Percentiles rank a stretch among this genome's conserved stretches.
Conservation (phyloP, 2,888 invertebrate species). For the Xanthorhoe designata region DNA sequence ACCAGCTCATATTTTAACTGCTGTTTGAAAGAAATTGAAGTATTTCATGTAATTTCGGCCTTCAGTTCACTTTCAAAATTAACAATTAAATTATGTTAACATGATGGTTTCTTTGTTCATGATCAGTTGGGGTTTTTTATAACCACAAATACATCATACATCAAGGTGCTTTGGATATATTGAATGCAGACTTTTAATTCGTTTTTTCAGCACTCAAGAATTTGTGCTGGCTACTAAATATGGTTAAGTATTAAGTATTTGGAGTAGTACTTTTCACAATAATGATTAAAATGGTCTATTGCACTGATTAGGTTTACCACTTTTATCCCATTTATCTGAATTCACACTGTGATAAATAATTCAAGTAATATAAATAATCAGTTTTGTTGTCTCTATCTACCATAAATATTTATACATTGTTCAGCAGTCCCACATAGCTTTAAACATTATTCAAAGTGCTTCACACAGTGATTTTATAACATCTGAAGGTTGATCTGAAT, state of each 20-base stretch:
- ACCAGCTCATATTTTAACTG: background rate
- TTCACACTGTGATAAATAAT: too few relatives aligned
- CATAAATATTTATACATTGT: background rate
- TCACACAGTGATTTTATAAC: slow-evolving; percentile 18
- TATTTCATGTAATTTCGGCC: too few relatives aligned
- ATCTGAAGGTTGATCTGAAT: slow-evolving; percentile 6
- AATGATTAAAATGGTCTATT: background rate
- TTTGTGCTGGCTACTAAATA: background rate
- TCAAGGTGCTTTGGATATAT: too few relatives aligned
- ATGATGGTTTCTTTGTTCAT: too few relatives aligned
- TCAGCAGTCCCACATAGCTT: background rate
- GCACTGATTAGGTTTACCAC: too few relatives aligned
- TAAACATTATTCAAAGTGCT: slow-evolving; percentile 15
- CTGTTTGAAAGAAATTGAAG: background rate
- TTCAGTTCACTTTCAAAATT: too few relatives aligned
- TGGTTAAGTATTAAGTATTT: background rate
- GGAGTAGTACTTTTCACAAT: background rate
- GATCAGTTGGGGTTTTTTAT: too few relatives aligned
- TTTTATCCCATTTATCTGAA: too few relatives aligned
- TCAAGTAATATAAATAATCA: too few relatives aligned
- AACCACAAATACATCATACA: too few relatives aligned
- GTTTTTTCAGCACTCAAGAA: background rate
- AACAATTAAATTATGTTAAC: too few relatives aligned
- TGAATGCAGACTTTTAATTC: background rate
- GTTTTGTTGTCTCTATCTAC: too few relatives aligned